A percentile compares a stretch with the other conserved stretches of the same genome.
These are phyloP conservation scores for Araneus ventricosus DNA, from an alignment of 1,140 invertebrate species.

Conservation along the genomic window DNA sequence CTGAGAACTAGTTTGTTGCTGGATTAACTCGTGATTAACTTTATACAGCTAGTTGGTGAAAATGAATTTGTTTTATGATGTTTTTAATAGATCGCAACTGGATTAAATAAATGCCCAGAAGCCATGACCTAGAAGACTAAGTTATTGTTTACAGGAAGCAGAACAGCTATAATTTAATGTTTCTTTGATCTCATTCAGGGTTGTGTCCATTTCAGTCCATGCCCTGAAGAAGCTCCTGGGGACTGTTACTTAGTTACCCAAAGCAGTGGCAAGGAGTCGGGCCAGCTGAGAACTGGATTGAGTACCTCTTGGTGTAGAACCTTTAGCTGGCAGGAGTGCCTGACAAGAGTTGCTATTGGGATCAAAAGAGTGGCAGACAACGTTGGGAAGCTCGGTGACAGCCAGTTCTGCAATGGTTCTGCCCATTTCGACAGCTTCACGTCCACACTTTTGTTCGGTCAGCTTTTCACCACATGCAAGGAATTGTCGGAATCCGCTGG, in stretches of 20 bases:
- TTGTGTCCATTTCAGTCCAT: neutral
- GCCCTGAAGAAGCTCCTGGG: neutral
- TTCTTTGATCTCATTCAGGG: slow-evolving; percentile 4
- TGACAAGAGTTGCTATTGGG: slow-evolving; percentile 70
- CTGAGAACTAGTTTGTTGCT: neutral
- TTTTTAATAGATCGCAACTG: neutral
- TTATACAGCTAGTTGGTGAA: neutral
- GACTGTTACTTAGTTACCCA: slow-evolving; percentile 70
- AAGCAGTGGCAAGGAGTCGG: slow-evolving; percentile 71
- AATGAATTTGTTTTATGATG: neutral
- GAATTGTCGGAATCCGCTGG: slow-evolving; percentile 69
- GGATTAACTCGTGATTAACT: neutral
- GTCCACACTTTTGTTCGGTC: slow-evolving; percentile 73
- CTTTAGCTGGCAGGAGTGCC: slow-evolving; percentile 68
- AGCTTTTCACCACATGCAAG: slow-evolving; percentile 66
- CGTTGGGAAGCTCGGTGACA: slow-evolving; percentile 71
- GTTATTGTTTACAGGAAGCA: slow-evolving; percentile 34
- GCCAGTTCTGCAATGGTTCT: slow-evolving; percentile 64
- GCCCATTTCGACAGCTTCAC: slow-evolving; percentile 75
- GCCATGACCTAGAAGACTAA: slow-evolving; percentile 4
- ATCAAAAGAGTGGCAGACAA: slow-evolving; percentile 70
- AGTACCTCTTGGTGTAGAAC: slow-evolving; percentile 67
- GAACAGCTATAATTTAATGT: neutral
- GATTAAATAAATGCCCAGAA: neutral
- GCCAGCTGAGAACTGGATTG: slow-evolving; percentile 73